Conservation (phyloP, 2,113 vertebrate genomes). For the Protomyctophum bolini region DNA sequence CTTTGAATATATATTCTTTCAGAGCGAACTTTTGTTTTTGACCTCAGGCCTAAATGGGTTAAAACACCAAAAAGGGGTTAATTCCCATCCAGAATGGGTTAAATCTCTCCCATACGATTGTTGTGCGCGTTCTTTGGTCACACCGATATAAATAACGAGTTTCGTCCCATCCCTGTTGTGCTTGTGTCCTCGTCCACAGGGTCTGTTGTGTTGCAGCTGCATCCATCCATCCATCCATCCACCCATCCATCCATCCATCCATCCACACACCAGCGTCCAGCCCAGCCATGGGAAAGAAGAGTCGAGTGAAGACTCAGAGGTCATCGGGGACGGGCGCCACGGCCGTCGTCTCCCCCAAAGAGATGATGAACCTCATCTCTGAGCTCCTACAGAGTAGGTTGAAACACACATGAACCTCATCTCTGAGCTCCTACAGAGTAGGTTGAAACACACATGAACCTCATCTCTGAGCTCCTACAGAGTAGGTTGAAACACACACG, state of each 20-base stretch:
- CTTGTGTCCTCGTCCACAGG: neutral
- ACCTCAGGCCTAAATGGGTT: too few species aligned
- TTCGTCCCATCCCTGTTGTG: neutral
- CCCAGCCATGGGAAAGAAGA: conserved; percentile 97
- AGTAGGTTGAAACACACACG: too few species aligned
- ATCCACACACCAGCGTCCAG: conserved; percentile 3
- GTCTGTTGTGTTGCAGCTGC: neutral
- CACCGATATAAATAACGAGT: neutral
- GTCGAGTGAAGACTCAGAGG: conserved; percentile 97
- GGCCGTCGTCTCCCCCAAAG: conserved; percentile 88
- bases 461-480: too few species aligned
- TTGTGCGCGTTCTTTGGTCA: too few species aligned
- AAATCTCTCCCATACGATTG: too few species aligned
- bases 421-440: too few species aligned
- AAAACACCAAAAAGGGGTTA: too few species aligned
- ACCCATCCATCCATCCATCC: conserved; percentile 55
- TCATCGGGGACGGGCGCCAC: conserved; percentile 90
- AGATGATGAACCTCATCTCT: conserved; percentile 92
- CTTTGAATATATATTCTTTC: too few species aligned
- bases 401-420: neutral
- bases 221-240: neutral
- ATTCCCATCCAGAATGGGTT: too few species aligned
- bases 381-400: conserved; percentile 94
- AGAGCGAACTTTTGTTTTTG: too few species aligned
- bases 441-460: too few species aligned